Base-by-base conservation (phyloP, 2,113 vertebrate species). In the Odocoileus hemionus region DNA sequence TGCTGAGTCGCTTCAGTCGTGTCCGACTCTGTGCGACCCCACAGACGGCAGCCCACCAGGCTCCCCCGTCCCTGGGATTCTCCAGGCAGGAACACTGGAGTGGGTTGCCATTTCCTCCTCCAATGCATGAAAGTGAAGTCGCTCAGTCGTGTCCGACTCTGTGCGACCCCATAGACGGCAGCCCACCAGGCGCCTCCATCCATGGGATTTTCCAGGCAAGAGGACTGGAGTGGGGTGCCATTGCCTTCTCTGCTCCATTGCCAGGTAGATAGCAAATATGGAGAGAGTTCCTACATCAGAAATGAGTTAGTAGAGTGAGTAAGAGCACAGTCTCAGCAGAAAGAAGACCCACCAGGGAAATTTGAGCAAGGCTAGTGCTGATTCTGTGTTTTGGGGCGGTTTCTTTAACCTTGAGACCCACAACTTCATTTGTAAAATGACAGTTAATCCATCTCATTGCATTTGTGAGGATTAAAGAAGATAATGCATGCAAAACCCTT, bases 381-480 rank as follows among this genome's bases (percentile, higher is more conserved):
- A 25, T 6, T 70, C 33, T 64, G 30, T 39, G 47, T 64, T 92
- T 26, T 14, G 85, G 17, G 36, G 21, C 11, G 79, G 36, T 74
- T 36, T 79, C 54, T 55, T 90, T 64, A 80, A 54, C 36, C 5
- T 67, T 39, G 16, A 92, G 17, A 61, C 3, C 33, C 33, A 39
- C 5, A 25, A 43, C 23, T 21, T 95, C 33, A 89, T 54, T 36
- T 95, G 30, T 61, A 64, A 95, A 85, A 88, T 61, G 11, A 28
- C 58, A 28, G 10, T n/a, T 57, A 83, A 26, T 1, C n/a, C 19
- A 30, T 36, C 13, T 17, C 19, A 30, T 70, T 92, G 30, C n/a
- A 78, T 45, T 52, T 78, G 7, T 86, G 14, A 93, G 15, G 9
- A 91, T 47, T 87, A 67, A 94, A 45, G 82, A 91, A 70, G 39